phyloP scores from a whole-genome alignment of 2,113 vertebrate genomes.

The Pluvianellus socialis region DNA sequence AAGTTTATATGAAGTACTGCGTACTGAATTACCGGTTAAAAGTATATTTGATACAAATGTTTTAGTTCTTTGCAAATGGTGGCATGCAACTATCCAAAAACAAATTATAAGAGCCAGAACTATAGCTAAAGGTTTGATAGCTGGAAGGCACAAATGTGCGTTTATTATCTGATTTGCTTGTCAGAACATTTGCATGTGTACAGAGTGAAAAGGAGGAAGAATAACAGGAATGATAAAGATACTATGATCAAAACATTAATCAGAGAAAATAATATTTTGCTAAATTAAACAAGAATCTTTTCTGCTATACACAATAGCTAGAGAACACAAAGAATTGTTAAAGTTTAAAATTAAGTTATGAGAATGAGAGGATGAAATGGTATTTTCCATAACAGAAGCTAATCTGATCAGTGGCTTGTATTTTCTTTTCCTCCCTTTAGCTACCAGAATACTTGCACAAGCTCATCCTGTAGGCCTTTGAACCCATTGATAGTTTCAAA shows the following conservation, averaged over 20 bases:
- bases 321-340: neutral
- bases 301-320: neutral
- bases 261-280: neutral
- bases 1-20: neutral
- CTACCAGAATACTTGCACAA: neutral
- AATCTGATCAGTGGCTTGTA: neutral
- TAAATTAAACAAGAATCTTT: slow-evolving; percentile 24
- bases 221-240: neutral
- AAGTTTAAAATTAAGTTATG: neutral
- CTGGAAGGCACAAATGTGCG: neutral
- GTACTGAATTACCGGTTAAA: neutral
- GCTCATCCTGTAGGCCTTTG: neutral
- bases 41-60: slow-evolving; percentile 8
- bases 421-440: neutral
- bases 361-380: neutral
- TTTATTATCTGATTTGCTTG: slow-evolving; percentile 6
- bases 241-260: neutral
- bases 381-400: neutral
- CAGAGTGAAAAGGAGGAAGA: neutral
- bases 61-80: slow-evolving; percentile 11
- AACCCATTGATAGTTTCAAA: neutral
- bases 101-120: neutral
- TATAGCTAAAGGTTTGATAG: neutral
- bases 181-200: neutral
- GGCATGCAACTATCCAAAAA: neutral